phyloP scores from a whole-genome alignment of 1,140 invertebrate genomes.

The Globodera rostochiensis region DNA sequence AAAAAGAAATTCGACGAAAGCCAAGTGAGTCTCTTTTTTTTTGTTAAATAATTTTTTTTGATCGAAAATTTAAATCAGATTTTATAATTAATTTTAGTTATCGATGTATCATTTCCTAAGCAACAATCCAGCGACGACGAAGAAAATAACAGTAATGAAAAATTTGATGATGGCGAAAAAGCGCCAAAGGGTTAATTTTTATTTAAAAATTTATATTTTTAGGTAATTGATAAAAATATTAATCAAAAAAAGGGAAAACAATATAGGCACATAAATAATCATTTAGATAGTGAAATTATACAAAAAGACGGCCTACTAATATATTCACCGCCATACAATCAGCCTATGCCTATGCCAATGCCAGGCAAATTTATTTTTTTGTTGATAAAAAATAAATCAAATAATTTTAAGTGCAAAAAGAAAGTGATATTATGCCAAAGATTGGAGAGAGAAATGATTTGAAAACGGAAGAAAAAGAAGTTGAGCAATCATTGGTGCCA shows the following conservation, averaged over 20 bases:
- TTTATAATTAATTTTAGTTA: not conserved
- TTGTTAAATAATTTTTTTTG: too few relatives aligned
- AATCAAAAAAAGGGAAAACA: too few relatives aligned
- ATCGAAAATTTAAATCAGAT: not conserved
- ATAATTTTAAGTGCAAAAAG: not conserved
- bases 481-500: not conserved
- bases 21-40: conserved; percentile 8
- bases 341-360: not conserved
- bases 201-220: not conserved
- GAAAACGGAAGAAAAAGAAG: not conserved
- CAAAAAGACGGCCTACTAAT: not conserved
- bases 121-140: not conserved
- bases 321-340: not conserved
- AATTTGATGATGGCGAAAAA: not conserved
- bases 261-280: not conserved
- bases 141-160: not conserved
- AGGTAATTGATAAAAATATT: too few relatives aligned
- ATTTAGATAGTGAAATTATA: not conserved
- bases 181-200: not conserved
- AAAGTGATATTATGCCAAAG: not conserved
- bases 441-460: conserved; percentile 7
- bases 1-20: conserved; percentile 31
- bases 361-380: not conserved
- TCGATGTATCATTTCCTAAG: not conserved
- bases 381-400: not conserved